Evolutionary conservation across 2,888 invertebrate species (phyloP).

Genomic region (Unio delphinus): DNA sequence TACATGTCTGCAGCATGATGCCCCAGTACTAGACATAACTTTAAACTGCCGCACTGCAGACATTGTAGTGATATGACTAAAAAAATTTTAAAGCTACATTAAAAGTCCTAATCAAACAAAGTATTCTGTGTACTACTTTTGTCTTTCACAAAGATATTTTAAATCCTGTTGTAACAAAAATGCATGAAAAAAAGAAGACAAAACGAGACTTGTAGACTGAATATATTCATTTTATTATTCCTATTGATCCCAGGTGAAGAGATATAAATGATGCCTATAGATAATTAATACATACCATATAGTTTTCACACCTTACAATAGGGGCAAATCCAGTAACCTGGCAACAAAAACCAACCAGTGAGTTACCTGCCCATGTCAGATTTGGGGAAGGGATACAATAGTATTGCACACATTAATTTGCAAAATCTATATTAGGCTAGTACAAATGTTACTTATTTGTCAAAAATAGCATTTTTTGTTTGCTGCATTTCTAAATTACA

Average conservation of each 20-base stretch:
- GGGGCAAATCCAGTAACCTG: too few relatives aligned
- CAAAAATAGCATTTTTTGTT: neutral
- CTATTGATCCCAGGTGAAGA: constrained; percentile 43
- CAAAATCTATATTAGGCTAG: neutral
- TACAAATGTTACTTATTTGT: too few relatives aligned
- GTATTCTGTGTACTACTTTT: too few relatives aligned
- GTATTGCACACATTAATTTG: constrained; percentile 10
- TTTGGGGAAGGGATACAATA: constrained; percentile 5
- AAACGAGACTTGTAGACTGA: constrained; percentile 14
- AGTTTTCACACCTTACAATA: neutral
- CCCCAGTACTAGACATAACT: too few relatives aligned
- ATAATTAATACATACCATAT: neutral
- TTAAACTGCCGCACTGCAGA: too few relatives aligned
- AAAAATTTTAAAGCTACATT: too few relatives aligned
- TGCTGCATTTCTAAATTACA: neutral
- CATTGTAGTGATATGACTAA: too few relatives aligned
- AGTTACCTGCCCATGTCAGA: neutral
- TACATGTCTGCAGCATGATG: too few relatives aligned
- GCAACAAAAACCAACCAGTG: neutral
- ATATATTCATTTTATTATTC: constrained; percentile 38
- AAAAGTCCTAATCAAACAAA: too few relatives aligned
- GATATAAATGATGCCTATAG: constrained; percentile 4
- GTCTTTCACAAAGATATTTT: too few relatives aligned
- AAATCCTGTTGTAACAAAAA: too few relatives aligned
- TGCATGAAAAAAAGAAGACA: too few relatives aligned